Base-by-base conservation (phyloP, 2,113 vertebrate species). In the Pollachius pollachius region DNA sequence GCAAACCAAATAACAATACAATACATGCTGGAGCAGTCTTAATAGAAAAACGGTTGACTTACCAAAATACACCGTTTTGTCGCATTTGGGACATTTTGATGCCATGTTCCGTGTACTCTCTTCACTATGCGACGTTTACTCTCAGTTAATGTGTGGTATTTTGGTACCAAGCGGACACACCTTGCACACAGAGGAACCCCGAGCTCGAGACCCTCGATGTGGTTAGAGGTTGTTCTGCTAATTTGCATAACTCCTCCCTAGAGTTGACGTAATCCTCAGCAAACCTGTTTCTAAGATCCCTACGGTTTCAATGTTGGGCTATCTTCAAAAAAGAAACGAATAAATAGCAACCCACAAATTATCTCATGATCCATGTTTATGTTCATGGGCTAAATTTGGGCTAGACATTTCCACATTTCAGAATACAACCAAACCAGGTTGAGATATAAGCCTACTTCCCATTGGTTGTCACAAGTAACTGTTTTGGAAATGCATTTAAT, bases 61-160 rank as follows among this genome's bases (percentile, higher is more conserved):
- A 91, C 89, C 89, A 78, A 91, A 90, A 81, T 88, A 90, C 62
- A 91, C 90, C 56, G 90, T 89, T 83, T 90, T 91, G 68, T 89
- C 90, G 80, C 90, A 90, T 79, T 84, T 88, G 1, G 89, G 85
- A 74, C 89, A 91, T 78, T 88, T 88, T 37, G 90, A 91, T 75
- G 90, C 85, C 90, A 91, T 91, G 41, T 74, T 83, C 65, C 64
- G 30, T 3, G 41, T 11, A 1, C 30, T 34, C 30, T 34, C 30
- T 34, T 34, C 4, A 34, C 30, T 34, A 15, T 18, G 17, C 8
- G 1, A 4, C 0, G 30, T 64, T 48, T 62, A 30, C 37, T 3
- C 64, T 73, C 52, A 57, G 61, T 62, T 52, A 15, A 34, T 17
- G 56, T 62, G 18, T 15, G 15, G 41, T 77, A 68, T 76, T 52